Conservation (phyloP, 2,113 vertebrate genomes). For the Dermatemys mawii region DNA sequence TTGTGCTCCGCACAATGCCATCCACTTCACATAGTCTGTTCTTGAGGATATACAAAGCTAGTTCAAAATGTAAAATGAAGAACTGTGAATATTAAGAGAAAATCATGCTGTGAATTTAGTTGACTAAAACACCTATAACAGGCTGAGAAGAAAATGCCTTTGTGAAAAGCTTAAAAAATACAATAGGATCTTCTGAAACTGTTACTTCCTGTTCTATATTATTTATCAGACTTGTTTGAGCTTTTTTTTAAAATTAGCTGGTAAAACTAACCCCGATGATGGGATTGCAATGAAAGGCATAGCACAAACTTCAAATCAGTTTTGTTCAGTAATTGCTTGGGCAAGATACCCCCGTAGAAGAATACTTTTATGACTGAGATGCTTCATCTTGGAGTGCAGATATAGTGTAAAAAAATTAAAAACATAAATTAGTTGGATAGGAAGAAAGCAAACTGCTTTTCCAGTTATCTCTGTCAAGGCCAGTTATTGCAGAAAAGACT, state of each 20-base stretch:
- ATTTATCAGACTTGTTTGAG: background rate
- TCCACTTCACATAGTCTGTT: background rate
- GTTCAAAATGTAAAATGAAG: accelerated
- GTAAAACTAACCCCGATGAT: background rate
- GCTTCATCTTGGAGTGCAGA: background rate
- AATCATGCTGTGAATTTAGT: background rate
- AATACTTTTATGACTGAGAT: background rate
- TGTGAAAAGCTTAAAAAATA: background rate
- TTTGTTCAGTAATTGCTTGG: background rate
- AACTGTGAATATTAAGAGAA: background rate
- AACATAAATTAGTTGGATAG: background rate
- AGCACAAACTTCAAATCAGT: background rate
- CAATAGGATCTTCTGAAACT: background rate
- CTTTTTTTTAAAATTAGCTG: background rate
- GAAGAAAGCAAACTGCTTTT: constrained; percentile 52
- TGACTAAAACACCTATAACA: background rate
- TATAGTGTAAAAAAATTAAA: constrained; percentile 4
- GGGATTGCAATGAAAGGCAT: background rate
- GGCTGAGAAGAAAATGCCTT: background rate
- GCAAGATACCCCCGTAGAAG: background rate
- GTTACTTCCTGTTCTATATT: background rate
- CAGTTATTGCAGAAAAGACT: constrained; percentile 42
- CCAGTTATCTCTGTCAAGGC: constrained; percentile 67
- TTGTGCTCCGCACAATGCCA: background rate
- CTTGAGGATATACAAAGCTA: accelerated